These are phyloP conservation scores for Nyctalus aviator DNA, from an alignment of 2,797 vertebrate species.

Conservation along the genomic window DNA sequence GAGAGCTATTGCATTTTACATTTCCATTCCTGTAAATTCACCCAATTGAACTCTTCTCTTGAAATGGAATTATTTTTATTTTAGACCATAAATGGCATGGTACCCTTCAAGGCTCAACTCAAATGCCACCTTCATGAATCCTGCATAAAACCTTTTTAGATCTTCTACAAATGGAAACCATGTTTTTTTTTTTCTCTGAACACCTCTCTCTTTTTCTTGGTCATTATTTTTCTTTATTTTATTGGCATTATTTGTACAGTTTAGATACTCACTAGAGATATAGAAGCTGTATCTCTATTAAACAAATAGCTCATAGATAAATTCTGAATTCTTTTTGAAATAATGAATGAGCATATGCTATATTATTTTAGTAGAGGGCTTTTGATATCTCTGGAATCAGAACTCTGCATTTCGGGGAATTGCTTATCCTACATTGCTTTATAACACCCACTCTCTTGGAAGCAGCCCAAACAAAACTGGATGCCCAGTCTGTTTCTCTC, in stretches of 20 bases:
- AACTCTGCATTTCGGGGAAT: neutral
- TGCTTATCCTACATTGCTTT: neutral
- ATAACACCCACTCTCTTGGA: neutral
- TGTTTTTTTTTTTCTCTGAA: conserved; percentile 28
- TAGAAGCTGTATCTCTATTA: neutral
- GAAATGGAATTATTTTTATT: conserved; percentile 50
- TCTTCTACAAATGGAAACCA: conserved; percentile 6
- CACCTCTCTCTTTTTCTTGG: neutral
- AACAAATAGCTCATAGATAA: neutral
- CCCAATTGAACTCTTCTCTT: neutral
- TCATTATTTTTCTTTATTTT: conserved; percentile 21
- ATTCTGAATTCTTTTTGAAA: conserved; percentile 34
- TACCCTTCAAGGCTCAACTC: conserved; percentile 6
- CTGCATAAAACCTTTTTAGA: conserved; percentile 44
- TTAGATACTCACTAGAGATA: neutral
- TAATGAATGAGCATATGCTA: neutral
- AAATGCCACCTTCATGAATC: conserved; percentile 56
- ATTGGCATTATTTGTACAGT: neutral
- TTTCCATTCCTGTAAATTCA: conserved; percentile 64
- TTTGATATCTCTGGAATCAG: neutral
- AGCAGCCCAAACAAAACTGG: neutral
- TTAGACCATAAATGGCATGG: conserved; percentile 49
- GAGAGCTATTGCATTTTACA: conserved; percentile 46
- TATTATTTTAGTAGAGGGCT: conserved; percentile 15
- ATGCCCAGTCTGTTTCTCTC: neutral